Percentiles rank a stretch among this genome's conserved stretches.
These are phyloP conservation scores for Vicugna pacos DNA, from an alignment of 2,113 vertebrate genomes.

Conservation along the genomic window DNA sequence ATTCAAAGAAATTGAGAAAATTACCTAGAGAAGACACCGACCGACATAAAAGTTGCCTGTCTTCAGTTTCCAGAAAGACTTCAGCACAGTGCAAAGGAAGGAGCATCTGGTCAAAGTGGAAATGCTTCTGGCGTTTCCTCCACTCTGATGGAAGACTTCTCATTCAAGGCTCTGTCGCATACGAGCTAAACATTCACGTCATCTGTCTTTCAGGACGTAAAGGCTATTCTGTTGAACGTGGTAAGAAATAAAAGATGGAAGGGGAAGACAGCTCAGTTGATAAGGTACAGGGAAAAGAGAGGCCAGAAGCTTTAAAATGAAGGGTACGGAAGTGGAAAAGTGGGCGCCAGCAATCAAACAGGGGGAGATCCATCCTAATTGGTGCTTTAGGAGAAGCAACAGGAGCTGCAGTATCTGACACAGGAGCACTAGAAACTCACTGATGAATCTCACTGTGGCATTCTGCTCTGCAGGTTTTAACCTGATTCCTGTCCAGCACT, in stretches of 20 bases:
- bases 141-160: not conserved
- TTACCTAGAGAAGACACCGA: not conserved
- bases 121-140: not conserved
- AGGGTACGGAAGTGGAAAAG: not conserved
- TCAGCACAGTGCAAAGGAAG: not conserved
- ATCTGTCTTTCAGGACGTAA: not conserved
- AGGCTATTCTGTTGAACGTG: not conserved
- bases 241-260: not conserved
- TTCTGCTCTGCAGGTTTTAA: not conserved
- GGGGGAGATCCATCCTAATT: not conserved
- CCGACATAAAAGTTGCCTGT: not conserved
- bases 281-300: not conserved
- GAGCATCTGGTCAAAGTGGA: not conserved
- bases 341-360: not conserved
- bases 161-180: not conserved
- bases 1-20: not conserved
- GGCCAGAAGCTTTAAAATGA: not conserved
- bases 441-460: not conserved
- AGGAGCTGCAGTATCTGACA: not conserved
- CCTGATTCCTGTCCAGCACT: not conserved
- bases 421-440: not conserved
- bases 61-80: not conserved
- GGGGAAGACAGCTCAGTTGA: not conserved
- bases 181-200: not conserved
- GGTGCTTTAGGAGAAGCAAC: not conserved